These are phyloP conservation scores for Pleuronectes platessa DNA, from an alignment of 2,113 vertebrate genomes.

Conservation along the genomic window DNA sequence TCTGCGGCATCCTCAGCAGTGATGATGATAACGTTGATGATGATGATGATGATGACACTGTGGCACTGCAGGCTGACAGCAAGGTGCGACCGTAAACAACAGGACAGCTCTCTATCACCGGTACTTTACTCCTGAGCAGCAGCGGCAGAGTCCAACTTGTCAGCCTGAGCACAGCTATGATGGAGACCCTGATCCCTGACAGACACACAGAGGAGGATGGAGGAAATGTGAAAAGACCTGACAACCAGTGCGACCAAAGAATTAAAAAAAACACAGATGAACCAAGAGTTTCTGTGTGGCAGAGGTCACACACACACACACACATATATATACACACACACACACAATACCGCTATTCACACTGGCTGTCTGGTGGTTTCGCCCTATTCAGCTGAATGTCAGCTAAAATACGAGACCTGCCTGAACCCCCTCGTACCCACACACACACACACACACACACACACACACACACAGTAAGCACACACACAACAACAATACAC, in stretches of 20 bases:
- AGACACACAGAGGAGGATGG: background rate
- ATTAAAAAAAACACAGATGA: background rate
- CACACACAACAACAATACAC: background rate
- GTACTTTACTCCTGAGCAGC: conserved; percentile 52
- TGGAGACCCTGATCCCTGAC: conserved; percentile 32
- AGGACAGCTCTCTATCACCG: conserved; percentile 47
- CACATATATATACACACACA: background rate
- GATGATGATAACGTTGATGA: background rate
- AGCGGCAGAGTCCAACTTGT: conserved; percentile 49
- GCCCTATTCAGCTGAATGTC: conserved; percentile 68
- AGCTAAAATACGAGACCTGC: conserved; percentile 59
- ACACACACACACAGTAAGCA: background rate
- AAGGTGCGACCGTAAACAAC: conserved; percentile 49
- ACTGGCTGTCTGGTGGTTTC: conserved; percentile 67
- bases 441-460: background rate
- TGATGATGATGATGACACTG: conserved; percentile 32
- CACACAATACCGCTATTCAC: conserved; percentile 73
- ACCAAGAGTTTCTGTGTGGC: conserved; percentile 9
- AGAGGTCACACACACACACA: conserved; percentile 6
- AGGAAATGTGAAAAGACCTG: conserved; percentile 1
- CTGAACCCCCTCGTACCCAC: background rate
- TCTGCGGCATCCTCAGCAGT: conserved; percentile 73
- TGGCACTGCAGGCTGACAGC: conserved; percentile 63
- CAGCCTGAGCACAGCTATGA: conserved; percentile 70
- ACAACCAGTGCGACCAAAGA: background rate